Base-by-base conservation (phyloP, 2,113 vertebrate genomes). In the Toxostoma redivivum region DNA sequence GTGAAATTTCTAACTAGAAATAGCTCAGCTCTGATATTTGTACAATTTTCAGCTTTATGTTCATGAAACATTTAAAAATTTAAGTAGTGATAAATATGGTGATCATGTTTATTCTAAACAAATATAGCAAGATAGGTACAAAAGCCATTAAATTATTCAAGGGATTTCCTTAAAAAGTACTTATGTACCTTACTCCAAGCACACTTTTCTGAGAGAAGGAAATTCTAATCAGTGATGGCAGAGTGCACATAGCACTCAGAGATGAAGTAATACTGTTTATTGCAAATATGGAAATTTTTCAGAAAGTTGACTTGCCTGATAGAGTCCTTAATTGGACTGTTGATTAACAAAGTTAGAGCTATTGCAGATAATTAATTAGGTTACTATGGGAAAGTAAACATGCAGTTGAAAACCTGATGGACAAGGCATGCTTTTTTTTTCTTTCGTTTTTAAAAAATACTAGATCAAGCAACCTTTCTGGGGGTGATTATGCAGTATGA, bases 401-500 rank as follows among this genome's bases (percentile, higher is more conserved):
- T 7, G 42, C 27, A 80, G 30, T 31, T 71, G 67, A 79, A 90
- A 90, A 71, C 22, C 28, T 57, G 24, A 79, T 50, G 31, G 33
- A 35, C 11, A 30, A 40, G 27, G 60, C 21, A 18, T 54, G 42
- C 12, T 31, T 31, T 42, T 50, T 47, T 58, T 5, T 61, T 9
- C 2, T 48, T 15, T 28, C 40, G 8, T 24, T 65, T 62, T 69
- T 82, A 25, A 10, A 50, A 72, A 85, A 76, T 28, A 24, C 19
- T 45, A 51, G 25, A 15, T 71, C 31, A 42, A n/a, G 13, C 74
- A 45, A 54, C 25, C 9, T n/a, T 82, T 82, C 56, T 33, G 40
- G 35, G 62, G 30, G 4, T 45, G 37, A 54, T 37, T 45, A 12
- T 58, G 20, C 21, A 82, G 38, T 51, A 42, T 0, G 0, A n/a